Evolutionary conservation across 2,888 invertebrate genomes (phyloP).

Genomic region (Coenonympha arcania): DNA sequence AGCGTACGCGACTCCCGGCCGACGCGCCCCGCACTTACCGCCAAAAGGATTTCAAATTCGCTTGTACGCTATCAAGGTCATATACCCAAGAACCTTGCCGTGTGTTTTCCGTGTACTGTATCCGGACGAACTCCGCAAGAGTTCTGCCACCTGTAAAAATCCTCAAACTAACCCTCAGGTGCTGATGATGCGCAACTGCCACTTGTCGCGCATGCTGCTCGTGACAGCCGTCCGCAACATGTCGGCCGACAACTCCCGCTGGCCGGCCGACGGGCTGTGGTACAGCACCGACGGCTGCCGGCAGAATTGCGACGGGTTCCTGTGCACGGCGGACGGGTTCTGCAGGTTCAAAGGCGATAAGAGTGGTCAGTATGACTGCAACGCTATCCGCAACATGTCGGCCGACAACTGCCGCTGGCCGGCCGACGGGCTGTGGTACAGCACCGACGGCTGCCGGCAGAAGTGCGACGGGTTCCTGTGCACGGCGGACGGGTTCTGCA

Average conservation of each 20-base stretch:
- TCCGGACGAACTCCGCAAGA: too few relatives aligned
- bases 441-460: constrained; percentile 39
- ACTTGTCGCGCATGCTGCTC: constrained; percentile 75
- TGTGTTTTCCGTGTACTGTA: too few relatives aligned
- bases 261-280: constrained; percentile 64
- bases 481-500: constrained; percentile 76
- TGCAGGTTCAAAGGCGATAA: constrained; percentile 55
- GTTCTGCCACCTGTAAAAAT: too few relatives aligned
- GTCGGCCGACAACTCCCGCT: constrained; percentile 53
- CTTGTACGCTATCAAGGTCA: too few relatives aligned
- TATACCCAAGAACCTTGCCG: too few relatives aligned
- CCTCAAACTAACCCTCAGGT: constrained; percentile 49
- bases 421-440: constrained; percentile 61
- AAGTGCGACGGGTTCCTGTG: constrained; percentile 82
- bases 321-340: constrained; percentile 80
- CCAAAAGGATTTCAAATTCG: too few relatives aligned
- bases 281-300: constrained; percentile 46
- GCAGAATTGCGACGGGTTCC: constrained; percentile 77
- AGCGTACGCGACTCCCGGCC: too few relatives aligned
- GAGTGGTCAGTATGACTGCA: constrained; percentile 56
- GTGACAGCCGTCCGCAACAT: constrained; percentile 67
- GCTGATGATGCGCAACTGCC: constrained; percentile 80
- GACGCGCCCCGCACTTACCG: too few relatives aligned
- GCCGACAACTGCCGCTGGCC: constrained; percentile 55
- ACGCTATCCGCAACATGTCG: constrained; percentile 68